Evolutionary conservation across 2,797 vertebrate genomes (phyloP), one percentile per base, ranked within the genome.

Genomic region (Rhinophrynus dorsalis): DNA sequence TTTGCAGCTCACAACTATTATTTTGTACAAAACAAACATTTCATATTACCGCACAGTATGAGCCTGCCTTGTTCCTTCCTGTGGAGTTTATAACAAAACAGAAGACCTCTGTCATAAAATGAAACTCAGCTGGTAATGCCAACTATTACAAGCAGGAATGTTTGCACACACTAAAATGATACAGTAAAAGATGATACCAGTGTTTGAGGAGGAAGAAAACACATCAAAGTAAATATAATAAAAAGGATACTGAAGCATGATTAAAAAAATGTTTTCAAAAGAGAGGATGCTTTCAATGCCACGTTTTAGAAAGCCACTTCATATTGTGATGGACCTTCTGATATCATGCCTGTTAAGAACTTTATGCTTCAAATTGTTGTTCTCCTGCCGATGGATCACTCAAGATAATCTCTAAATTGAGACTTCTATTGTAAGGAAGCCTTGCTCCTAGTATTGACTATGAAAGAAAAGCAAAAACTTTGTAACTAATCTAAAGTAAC

Each of bases 361-460:
- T 48, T n/a, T 38, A 23, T 27, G 32, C 13, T 18, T 9, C 32
- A 21, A 59, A 50, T 68, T 21, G 44, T 23, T 15, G 6, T 10
- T 5, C 3, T 60, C 8, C 40, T 12, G 45, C 27, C 10, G 23
- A 4, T 18, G 3, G 11, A 23, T 24, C 7, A 42, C 17, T 51
- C 27, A 21, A 69, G n/a, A 24, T 69, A 23, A 54, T 44, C 20
- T 51, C 27, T 69, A 52, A 44, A 54, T 42, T 40, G 59, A 23
- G 23, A 32, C 3, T 27, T 38, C 18, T 5, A 9, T 20, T 42
- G 23, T 42, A 35, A 20, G 17, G 30, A 23, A 54, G 2, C 32
- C 20, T 33, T 21, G 38, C 35, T 26, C n/a, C 18, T 40, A 21
- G 13, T 35, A 45, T 26, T 47, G 54, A 48, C 47, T 48, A 54